These are phyloP conservation scores for Uloborus plumipes DNA, from an alignment of 2,888 invertebrate genomes.

Conservation along the genomic window DNA sequence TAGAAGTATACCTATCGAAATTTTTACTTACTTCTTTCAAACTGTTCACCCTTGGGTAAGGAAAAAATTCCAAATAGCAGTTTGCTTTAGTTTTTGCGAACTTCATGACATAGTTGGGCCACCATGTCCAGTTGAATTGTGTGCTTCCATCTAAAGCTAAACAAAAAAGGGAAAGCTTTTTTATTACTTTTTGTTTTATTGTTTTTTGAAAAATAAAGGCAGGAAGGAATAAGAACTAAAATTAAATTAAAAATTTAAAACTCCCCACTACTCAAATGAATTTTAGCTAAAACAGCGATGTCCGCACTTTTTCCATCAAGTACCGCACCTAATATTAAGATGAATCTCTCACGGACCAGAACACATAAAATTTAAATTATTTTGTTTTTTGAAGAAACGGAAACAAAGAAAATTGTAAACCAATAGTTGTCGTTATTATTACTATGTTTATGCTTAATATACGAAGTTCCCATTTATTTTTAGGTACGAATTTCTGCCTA, in stretches of 20 bases:
- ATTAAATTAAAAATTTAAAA: background rate
- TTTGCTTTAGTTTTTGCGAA: conserved; percentile 28
- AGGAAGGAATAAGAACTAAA: background rate
- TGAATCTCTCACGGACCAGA: too few species aligned
- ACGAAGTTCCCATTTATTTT: too few species aligned
- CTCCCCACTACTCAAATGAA: too few species aligned
- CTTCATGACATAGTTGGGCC: conserved; percentile 20
- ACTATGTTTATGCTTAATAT: too few species aligned
- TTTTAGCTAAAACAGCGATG: too few species aligned
- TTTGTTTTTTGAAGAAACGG: background rate
- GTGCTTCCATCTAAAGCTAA: conserved; percentile 28
- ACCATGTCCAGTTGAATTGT: conserved; percentile 32
- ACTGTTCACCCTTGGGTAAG: background rate
- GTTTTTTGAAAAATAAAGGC: too few species aligned
- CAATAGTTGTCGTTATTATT: too few species aligned
- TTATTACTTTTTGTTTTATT: too few species aligned
- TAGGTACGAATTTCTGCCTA: too few species aligned
- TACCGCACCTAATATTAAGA: too few species aligned
- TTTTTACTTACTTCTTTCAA: background rate
- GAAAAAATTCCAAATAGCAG: conserved; percentile 23
- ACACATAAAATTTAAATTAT: too few species aligned
- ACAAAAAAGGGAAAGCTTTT: background rate
- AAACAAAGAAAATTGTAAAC: background rate
- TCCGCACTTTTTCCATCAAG: too few species aligned
- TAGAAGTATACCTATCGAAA: background rate